phyloP scores from a whole-genome alignment of 2,797 vertebrate species.

The Danio tinwini region DNA sequence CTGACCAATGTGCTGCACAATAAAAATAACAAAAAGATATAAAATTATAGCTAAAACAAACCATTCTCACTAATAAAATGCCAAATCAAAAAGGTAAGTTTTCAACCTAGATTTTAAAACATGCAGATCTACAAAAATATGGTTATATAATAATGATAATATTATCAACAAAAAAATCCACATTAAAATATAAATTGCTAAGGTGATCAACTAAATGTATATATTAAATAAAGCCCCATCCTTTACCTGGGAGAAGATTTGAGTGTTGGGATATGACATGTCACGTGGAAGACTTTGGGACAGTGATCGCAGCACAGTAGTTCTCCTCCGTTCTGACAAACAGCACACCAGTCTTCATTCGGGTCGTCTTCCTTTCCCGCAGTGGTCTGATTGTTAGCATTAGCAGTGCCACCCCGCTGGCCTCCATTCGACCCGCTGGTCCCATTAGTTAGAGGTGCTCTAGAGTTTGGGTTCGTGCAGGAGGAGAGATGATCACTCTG shows the following conservation, averaged over 20 bases:
- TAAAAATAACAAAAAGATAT: too few relatives aligned
- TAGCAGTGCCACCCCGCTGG: slow-evolving; percentile 66
- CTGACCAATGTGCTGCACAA: too few relatives aligned
- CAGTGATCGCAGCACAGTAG: slow-evolving; percentile 97
- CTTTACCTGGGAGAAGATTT: slow-evolving; percentile 88
- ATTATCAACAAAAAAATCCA: too few relatives aligned
- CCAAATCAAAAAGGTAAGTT: too few relatives aligned
- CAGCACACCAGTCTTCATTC: slow-evolving; percentile 99
- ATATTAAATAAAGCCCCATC: background rate
- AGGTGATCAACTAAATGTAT: too few relatives aligned
- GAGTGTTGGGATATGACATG: slow-evolving; percentile 95
- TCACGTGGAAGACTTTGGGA: slow-evolving; percentile 98
- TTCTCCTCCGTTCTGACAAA: slow-evolving; percentile 97
- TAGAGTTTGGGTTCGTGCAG: slow-evolving; percentile 71
- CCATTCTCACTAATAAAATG: too few relatives aligned
- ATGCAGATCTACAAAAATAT: too few relatives aligned
- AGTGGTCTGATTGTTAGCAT: slow-evolving; percentile 60
- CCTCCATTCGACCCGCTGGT: slow-evolving; percentile 75
- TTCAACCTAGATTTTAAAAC: too few relatives aligned
- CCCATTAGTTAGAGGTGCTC: slow-evolving; percentile 83
- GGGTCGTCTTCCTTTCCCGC: slow-evolving; percentile 91
- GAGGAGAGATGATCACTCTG: slow-evolving; percentile 80
- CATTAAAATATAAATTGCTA: too few relatives aligned
- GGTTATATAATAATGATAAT: too few relatives aligned
- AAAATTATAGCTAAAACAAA: too few relatives aligned